These are phyloP conservation scores for Cheilosia pagana DNA, from an alignment of 2,888 invertebrate genomes.

Conservation along the genomic window DNA sequence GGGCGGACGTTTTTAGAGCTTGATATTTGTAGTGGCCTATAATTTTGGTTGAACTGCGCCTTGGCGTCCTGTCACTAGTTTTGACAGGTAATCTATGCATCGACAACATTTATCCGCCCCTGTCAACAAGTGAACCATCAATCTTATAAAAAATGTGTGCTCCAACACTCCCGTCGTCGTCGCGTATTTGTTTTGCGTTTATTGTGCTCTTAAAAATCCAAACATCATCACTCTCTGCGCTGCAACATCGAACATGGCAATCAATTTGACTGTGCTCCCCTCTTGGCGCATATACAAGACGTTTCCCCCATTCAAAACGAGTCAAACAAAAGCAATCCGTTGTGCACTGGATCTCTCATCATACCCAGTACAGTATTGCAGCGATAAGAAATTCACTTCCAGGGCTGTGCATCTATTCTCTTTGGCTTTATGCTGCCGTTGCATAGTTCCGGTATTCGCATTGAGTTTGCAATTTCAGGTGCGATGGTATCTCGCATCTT, in stretches of 20 bases:
- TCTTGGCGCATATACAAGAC: neutral
- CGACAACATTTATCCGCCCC: no score
- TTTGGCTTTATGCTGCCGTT: neutral
- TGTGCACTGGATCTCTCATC: slow-evolving; percentile 17
- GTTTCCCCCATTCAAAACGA: neutral
- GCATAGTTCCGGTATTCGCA: neutral
- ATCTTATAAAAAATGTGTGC: no score
- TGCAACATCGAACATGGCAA: slow-evolving; percentile 25
- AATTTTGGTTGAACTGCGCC: no score
- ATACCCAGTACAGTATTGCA: slow-evolving; percentile 4
- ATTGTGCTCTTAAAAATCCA: slow-evolving; percentile 1
- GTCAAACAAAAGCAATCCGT: slow-evolving; percentile 30
- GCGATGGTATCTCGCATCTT: neutral
- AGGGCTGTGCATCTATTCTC: slow-evolving; percentile 27
- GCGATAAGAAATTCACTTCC: slow-evolving; percentile 19
- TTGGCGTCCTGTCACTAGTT: no score
- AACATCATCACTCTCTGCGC: neutral
- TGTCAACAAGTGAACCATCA: no score
- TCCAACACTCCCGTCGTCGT: no score
- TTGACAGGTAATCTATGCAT: no score
- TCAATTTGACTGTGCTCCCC: slow-evolving; percentile 17
- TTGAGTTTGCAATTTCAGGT: slow-evolving; percentile 9
- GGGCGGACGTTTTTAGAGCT: no score
- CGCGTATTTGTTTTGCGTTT: neutral
- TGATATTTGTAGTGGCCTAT: no score